Percentiles rank a stretch among this genome's conserved stretches.
phyloP scores from a whole-genome alignment of 2,888 invertebrate genomes.

The Ormyrus pomaceus region DNA sequence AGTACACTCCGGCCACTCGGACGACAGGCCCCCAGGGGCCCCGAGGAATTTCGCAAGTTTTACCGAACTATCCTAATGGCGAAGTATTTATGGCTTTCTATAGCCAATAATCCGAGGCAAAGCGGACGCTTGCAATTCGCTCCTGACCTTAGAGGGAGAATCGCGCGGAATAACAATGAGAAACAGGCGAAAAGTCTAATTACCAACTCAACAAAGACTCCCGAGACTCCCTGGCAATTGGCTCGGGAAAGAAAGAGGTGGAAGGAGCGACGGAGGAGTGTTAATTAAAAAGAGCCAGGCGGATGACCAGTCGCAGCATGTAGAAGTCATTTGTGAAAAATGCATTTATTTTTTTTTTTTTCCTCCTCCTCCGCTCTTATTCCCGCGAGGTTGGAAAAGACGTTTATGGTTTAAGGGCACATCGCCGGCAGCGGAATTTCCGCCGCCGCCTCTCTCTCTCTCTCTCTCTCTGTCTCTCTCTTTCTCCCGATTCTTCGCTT shows the following conservation, averaged over 20 bases:
- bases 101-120: background rate
- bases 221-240: background rate
- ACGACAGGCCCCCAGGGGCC: slow-evolving; percentile 26
- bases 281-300: slow-evolving; percentile 30
- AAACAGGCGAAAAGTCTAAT: slow-evolving; percentile 15
- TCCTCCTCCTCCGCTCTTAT: slow-evolving; percentile 6
- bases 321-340: slow-evolving; percentile 17
- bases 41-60: slow-evolving; percentile 28
- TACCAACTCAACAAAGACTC: slow-evolving; percentile 26
- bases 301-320: slow-evolving; percentile 7
- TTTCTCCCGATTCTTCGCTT: background rate
- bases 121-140: background rate
- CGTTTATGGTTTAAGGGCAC: slow-evolving; percentile 16
- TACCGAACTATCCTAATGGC: slow-evolving; percentile 42
- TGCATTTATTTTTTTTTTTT: slow-evolving; percentile 14
- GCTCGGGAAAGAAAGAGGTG: background rate
- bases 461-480: slow-evolving; percentile 1
- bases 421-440: slow-evolving; percentile 20
- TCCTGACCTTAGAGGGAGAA: background rate
- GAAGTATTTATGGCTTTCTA: slow-evolving; percentile 23
- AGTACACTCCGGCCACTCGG: background rate
- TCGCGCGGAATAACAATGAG: slow-evolving; percentile 18
- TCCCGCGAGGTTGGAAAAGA: slow-evolving; percentile 1
- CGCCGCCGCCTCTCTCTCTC: background rate
- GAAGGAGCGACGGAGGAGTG: background rate